A percentile compares a stretch with the other conserved stretches of the same genome.
Evolutionary conservation across 2,888 invertebrate genomes (phyloP).

Genomic region (Gastrophysa polygoni): DNA sequence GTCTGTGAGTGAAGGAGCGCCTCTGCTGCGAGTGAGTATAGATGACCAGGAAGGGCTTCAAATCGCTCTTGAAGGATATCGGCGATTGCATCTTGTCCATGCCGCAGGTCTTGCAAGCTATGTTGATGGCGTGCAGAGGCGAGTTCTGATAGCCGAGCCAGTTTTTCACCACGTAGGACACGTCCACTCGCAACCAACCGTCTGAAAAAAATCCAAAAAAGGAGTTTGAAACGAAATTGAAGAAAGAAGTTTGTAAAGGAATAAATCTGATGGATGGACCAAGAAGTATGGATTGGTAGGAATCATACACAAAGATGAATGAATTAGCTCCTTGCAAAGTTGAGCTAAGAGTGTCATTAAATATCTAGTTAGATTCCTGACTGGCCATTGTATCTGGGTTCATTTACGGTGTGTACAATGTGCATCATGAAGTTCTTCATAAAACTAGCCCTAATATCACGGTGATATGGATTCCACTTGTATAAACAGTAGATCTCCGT

Average conservation of each 20-base stretch:
- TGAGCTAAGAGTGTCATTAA: too few relatives aligned
- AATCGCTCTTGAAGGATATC: slow-evolving; percentile 71
- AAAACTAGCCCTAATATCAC: too few relatives aligned
- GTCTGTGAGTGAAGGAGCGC: slow-evolving; percentile 49
- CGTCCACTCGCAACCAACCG: slow-evolving; percentile 82
- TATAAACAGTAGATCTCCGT: too few relatives aligned
- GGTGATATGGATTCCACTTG: too few relatives aligned
- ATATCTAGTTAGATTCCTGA: too few relatives aligned
- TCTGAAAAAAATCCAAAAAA: slow-evolving; percentile 59
- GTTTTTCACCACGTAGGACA: slow-evolving; percentile 75
- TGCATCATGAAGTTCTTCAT: too few relatives aligned
- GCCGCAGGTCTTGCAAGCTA: slow-evolving; percentile 79
- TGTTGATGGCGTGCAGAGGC: slow-evolving; percentile 73
- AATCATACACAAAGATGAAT: too few relatives aligned
- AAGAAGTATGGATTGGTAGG: too few relatives aligned
- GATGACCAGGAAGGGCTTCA: slow-evolving; percentile 79
- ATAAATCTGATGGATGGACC: too few relatives aligned
- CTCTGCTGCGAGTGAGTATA: slow-evolving; percentile 76
- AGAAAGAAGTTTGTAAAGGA: neutral
- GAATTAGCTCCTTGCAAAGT: too few relatives aligned
- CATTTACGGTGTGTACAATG: too few relatives aligned
- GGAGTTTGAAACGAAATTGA: neutral
- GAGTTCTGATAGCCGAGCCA: slow-evolving; percentile 75
- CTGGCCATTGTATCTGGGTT: too few relatives aligned
- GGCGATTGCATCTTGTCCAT: slow-evolving; percentile 68